Evolutionary conservation across 2,797 vertebrate genomes (phyloP), one percentile per base, ranked within the genome.

Genomic region (Syngnathus rostellatus): DNA sequence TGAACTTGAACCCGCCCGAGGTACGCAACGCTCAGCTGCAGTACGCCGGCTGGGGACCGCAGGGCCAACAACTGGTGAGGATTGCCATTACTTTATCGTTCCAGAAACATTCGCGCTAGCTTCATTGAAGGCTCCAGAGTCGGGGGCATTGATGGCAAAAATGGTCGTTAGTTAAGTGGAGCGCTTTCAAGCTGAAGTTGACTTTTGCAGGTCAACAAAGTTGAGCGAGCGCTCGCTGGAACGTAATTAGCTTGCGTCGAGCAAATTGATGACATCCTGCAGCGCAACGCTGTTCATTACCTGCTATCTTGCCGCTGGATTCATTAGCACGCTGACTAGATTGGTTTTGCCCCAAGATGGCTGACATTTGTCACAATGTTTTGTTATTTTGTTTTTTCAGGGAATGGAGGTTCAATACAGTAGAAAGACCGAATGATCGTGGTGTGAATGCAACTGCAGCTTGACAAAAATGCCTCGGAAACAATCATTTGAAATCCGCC

Each of bases 21-120:
- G 97, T 98, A 76, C 92, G 91, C 81, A 93, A 97, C 1, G 92
- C 93, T 69, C 93, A 93, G 75, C 93, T 99, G 72, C 97, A 97
- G 81, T 99, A 92, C 5, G 97, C 97, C 1, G 97, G 95, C 77
- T 98, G 97, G 97, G 97, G 97, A 21, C 94, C 95, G 0, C 92
- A 91, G 77, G 96, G 94, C 63, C 96, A 99, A 81, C 97, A 99
- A 76, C 91, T 99, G 95, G 96, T 98, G 90, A 92, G 93, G 76
- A 62, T 55, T 37, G 1, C 67, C 25, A 19, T 65, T 70, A 17
- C 66, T 12, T 1, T 43, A 1, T 25, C 25, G 8, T 21, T 21
- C n/a, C 50, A 21, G n/a, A 10, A 2, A 5, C 46, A 31, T 31
- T 31, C 31, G 3, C 31, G 31, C 31, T 31, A 31, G 31, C 31